These are phyloP conservation scores for Emydocephalus ijimae DNA, from an alignment of 2,113 vertebrate genomes.

Conservation along the genomic window DNA sequence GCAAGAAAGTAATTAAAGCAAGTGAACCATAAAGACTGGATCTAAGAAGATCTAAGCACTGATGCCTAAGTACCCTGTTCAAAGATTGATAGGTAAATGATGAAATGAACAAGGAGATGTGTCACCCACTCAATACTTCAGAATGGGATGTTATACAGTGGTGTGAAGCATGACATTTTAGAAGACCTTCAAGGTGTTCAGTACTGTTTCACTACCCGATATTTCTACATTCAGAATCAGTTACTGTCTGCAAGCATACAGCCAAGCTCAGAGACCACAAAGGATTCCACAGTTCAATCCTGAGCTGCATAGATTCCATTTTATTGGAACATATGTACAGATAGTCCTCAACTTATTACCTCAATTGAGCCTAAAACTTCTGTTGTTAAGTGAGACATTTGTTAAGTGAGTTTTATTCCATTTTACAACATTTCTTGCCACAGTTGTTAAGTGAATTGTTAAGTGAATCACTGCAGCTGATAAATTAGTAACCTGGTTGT, in stretches of 20 bases:
- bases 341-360: neutral
- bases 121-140: neutral
- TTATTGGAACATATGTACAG: neutral
- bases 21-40: neutral
- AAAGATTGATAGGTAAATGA: neutral
- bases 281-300: neutral
- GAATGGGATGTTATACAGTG: neutral
- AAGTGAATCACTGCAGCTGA: neutral
- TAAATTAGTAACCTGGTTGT: neutral
- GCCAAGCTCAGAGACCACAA: neutral
- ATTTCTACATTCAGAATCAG: neutral
- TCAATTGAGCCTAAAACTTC: neutral
- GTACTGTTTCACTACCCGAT: neutral
- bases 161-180: neutral
- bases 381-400: neutral
- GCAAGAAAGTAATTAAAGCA: constrained; percentile 36
- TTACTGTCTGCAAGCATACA: neutral
- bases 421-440: neutral
- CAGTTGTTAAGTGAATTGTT: neutral
- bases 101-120: neutral
- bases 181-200: neutral
- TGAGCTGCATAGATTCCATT: neutral
- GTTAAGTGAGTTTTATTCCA: neutral
- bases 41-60: neutral
- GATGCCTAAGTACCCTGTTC: neutral